These are phyloP conservation scores for Umimayanthus chanpuru DNA, from an alignment of 92 coral and sea anemone species.

Conservation along the genomic window DNA sequence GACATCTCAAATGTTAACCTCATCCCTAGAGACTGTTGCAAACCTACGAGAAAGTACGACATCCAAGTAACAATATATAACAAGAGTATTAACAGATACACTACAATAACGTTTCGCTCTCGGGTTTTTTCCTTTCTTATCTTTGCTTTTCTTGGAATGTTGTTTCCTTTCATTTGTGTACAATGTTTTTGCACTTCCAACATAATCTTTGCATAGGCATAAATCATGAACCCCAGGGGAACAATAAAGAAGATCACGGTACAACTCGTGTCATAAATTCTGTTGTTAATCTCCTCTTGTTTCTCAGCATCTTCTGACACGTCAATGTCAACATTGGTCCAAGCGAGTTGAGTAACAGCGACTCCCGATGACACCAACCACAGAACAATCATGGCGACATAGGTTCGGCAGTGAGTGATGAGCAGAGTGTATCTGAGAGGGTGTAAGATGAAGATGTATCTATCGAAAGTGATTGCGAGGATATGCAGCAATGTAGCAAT, in stretches of 20 bases:
- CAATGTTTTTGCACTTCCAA: constrained; percentile 23
- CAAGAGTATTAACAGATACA: constrained; percentile 21
- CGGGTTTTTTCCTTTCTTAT: neutral
- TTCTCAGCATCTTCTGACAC: constrained; percentile 18
- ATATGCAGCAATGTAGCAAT: constrained; percentile 30
- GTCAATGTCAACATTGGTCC: constrained; percentile 16
- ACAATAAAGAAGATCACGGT: neutral
- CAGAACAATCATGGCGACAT: constrained; percentile 15
- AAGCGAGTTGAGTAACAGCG: constrained; percentile 21
- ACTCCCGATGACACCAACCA: neutral
- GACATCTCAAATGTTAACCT: constrained; percentile 9
- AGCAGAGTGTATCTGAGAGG: constrained; percentile 13
- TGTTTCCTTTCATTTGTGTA: neutral
- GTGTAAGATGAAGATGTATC: constrained; percentile 21
- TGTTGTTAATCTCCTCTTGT: constrained; percentile 29
- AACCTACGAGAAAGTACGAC: constrained; percentile 20
- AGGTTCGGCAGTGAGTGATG: neutral
- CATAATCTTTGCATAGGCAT: constrained; percentile 24
- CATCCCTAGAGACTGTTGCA: constrained; percentile 25
- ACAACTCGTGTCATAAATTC: constrained; percentile 15
- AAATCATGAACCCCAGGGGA: constrained; percentile 31
- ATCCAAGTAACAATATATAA: constrained; percentile 9
- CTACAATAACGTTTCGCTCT: constrained; percentile 5
- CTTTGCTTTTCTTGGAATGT: neutral
- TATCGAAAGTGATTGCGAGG: constrained; percentile 20